phyloP scores from a whole-genome alignment of 1,140 invertebrate species.

The Ceratina australensis region DNA sequence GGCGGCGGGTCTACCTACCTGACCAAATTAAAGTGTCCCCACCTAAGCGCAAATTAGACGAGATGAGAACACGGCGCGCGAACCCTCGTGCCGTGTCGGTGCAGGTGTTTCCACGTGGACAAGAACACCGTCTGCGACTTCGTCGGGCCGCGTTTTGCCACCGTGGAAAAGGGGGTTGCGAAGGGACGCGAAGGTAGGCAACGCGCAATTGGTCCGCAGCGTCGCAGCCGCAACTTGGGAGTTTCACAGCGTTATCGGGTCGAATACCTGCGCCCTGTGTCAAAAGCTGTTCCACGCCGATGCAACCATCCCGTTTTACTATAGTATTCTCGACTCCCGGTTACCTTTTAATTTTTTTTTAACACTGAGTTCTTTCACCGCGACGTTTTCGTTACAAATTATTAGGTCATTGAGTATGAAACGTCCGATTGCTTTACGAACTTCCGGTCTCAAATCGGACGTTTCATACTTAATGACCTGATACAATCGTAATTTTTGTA shows the following conservation, averaged over 20 bases:
- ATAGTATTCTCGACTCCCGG: not conserved
- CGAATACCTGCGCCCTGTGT: not conserved
- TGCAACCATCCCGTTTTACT: slow-evolving; percentile 4
- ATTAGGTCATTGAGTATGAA: too few species aligned
- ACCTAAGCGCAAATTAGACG: slow-evolving; percentile 61
- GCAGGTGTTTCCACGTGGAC: slow-evolving; percentile 46
- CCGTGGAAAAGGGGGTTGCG: not conserved
- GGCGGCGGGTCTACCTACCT: slow-evolving; percentile 57
- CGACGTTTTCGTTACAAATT: too few species aligned
- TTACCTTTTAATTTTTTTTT: not conserved
- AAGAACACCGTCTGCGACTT: slow-evolving; percentile 40
- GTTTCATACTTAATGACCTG: too few species aligned
- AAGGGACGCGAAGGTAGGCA: not conserved
- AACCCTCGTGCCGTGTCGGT: slow-evolving; percentile 10
- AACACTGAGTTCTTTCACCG: too few species aligned
- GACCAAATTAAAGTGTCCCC: slow-evolving; percentile 70
- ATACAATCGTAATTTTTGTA: too few species aligned
- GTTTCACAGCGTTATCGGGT: slow-evolving; percentile 11
- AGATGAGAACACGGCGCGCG: slow-evolving; percentile 47
- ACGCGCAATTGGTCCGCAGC: slow-evolving; percentile 1
- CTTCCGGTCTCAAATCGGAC: too few species aligned
- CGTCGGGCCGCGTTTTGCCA: slow-evolving; percentile 17
- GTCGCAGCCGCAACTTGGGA: not conserved
- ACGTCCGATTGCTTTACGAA: too few species aligned
- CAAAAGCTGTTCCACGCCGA: too few species aligned